Evolutionary conservation across 2,888 invertebrate genomes (phyloP).

Genomic region (Tenthredo scrophulariae): DNA sequence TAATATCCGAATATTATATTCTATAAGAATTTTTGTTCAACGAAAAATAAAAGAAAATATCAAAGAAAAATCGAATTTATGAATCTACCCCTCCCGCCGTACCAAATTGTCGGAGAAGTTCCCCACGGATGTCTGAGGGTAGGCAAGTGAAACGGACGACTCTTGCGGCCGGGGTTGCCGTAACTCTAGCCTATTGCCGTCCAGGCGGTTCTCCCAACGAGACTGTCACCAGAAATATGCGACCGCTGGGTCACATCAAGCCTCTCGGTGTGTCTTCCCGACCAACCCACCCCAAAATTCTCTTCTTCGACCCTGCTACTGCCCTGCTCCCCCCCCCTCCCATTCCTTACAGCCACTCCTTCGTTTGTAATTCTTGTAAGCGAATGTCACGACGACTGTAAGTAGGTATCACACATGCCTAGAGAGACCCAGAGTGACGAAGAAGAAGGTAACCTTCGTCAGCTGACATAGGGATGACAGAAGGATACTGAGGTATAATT

Average conservation of each 20-base stretch:
- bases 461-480: constrained; percentile 22
- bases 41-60: background rate
- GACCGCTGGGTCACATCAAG: constrained; percentile 52
- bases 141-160: constrained; percentile 49
- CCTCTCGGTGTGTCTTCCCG: constrained; percentile 22
- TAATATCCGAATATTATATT: too few species aligned
- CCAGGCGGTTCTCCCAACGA: constrained; percentile 27
- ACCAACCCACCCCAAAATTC: background rate
- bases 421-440: background rate
- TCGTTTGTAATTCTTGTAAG: constrained; percentile 30
- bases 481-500: background rate
- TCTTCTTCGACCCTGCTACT: too few species aligned
- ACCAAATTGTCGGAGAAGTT: constrained; percentile 10
- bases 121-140: constrained; percentile 27
- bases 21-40: background rate
- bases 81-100: background rate
- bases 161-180: constrained; percentile 46
- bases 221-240: constrained; percentile 52
- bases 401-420: constrained; percentile 15
- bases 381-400: background rate
- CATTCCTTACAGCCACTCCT: background rate
- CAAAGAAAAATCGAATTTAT: background rate
- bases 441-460: constrained; percentile 36
- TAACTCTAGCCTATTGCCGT: constrained; percentile 53
- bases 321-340: background rate